Percentiles rank a stretch among this genome's conserved stretches.
These are phyloP conservation scores for Slavum lentiscoides DNA, from an alignment of 2,888 invertebrate genomes.

Conservation along the genomic window DNA sequence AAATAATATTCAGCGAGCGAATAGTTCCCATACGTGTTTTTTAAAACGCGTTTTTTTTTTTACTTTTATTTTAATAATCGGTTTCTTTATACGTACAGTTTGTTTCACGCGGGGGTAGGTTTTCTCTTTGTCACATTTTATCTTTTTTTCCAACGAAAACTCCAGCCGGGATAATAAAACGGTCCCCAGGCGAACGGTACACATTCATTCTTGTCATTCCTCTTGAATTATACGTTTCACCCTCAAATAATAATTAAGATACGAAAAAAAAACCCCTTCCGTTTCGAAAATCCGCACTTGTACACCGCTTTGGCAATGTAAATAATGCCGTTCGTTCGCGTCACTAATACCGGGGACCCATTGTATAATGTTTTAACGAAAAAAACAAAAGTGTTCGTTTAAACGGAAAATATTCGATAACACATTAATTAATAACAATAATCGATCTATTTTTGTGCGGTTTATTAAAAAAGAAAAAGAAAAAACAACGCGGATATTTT, in stretches of 20 bases:
- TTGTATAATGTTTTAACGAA: too few relatives aligned
- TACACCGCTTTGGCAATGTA: not conserved
- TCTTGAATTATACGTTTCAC: slow-evolving; percentile 50
- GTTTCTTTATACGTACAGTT: slow-evolving; percentile 43
- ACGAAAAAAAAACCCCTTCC: not conserved
- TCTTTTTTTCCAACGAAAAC: slow-evolving; percentile 29
- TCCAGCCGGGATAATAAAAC: slow-evolving; percentile 46
- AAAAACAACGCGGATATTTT: too few relatives aligned
- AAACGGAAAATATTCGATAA: too few relatives aligned
- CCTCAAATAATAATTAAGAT: slow-evolving; percentile 52
- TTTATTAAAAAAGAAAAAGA: too few relatives aligned
- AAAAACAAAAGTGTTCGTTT: too few relatives aligned
- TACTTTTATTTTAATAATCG: slow-evolving; percentile 43
- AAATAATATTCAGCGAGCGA: slow-evolving; percentile 21
- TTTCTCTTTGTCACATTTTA: slow-evolving; percentile 28
- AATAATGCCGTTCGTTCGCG: slow-evolving; percentile 1
- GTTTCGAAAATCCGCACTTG: slow-evolving; percentile 26
- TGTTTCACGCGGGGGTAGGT: slow-evolving; percentile 9
- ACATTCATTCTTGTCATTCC: slow-evolving; percentile 51
- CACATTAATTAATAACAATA: too few relatives aligned
- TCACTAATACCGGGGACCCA: not conserved
- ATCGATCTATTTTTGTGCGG: too few relatives aligned
- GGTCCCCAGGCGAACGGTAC: slow-evolving; percentile 40
- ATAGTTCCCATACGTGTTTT: slow-evolving; percentile 26
- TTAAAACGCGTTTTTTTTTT: slow-evolving; percentile 20